Conservation (phyloP, 2,113 vertebrate species). For the Trematocara unimaculatum region DNA sequence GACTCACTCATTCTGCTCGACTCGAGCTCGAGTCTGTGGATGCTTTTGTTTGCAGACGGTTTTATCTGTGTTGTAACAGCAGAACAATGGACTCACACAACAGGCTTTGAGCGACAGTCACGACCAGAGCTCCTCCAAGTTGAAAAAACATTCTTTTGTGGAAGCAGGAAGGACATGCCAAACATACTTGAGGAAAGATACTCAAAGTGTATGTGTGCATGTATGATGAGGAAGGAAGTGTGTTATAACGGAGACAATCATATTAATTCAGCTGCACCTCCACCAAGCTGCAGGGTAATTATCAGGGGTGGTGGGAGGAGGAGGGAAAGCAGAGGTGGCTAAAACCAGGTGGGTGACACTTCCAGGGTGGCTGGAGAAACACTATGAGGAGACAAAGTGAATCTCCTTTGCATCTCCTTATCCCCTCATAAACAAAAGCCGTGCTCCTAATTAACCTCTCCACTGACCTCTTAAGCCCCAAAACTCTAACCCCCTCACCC, state of each 20-base stretch:
- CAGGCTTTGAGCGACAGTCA: slow-evolving; percentile 1
- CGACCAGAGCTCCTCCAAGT: slow-evolving; percentile 21
- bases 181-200: not conserved
- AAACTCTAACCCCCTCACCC: slow-evolving; percentile 52
- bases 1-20: not conserved
- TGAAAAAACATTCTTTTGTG: slow-evolving; percentile 27
- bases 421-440: slow-evolving; percentile 52
- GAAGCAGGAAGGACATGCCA: slow-evolving; percentile 3
- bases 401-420: slow-evolving; percentile 17
- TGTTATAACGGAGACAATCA: slow-evolving; percentile 17
- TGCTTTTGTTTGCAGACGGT: not conserved
- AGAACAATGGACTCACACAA: slow-evolving; percentile 10
- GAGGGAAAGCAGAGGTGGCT: not conserved
- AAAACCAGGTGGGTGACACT: slow-evolving; percentile 32
- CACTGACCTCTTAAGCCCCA: slow-evolving; percentile 60
- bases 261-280: slow-evolving; percentile 41
- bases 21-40: not conserved
- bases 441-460: slow-evolving; percentile 65
- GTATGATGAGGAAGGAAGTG: not conserved
- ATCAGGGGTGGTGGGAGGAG: not conserved
- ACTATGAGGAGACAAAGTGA: slow-evolving; percentile 19
- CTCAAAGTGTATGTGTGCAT: not conserved
- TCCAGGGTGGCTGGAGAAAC: slow-evolving; percentile 23
- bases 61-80: not conserved
- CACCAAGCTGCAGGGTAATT: slow-evolving; percentile 37